These are phyloP conservation scores for Polydrusus pterygomalis DNA, from an alignment of 2,888 invertebrate genomes.

Conservation along the genomic window DNA sequence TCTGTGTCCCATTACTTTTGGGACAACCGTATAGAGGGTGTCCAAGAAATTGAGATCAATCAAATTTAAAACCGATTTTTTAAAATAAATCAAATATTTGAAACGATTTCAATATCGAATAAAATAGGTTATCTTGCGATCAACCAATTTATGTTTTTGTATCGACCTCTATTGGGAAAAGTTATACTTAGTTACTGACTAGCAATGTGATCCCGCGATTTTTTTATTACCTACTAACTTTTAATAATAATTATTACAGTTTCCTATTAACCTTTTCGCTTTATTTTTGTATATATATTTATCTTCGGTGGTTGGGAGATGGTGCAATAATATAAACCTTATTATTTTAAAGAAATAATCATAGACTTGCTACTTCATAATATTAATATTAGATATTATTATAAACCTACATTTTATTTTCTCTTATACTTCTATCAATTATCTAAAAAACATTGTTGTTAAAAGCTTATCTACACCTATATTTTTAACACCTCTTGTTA, in stretches of 20 bases:
- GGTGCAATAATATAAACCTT: conserved; percentile 68
- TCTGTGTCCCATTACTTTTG: no score
- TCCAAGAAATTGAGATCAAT: no score
- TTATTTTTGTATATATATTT: conserved; percentile 62
- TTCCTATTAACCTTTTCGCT: conserved; percentile 27
- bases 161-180: background rate
- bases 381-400: background rate
- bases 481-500: no score
- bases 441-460: no score
- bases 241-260: background rate
- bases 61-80: no score
- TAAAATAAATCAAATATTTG: no score
- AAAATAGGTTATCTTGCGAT: no score
- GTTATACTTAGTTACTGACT: background rate
- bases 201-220: background rate
- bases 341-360: conserved; percentile 21
- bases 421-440: no score
- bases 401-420: background rate
- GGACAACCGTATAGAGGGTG: no score
- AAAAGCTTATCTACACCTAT: no score
- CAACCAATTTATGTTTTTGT: no score
- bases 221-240: background rate
- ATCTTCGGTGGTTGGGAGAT: conserved; percentile 71
- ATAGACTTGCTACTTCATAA: conserved; percentile 4
- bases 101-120: no score